These are phyloP conservation scores for Aporophyla nigra DNA, from an alignment of 2,888 invertebrate genomes.

Conservation along the genomic window DNA sequence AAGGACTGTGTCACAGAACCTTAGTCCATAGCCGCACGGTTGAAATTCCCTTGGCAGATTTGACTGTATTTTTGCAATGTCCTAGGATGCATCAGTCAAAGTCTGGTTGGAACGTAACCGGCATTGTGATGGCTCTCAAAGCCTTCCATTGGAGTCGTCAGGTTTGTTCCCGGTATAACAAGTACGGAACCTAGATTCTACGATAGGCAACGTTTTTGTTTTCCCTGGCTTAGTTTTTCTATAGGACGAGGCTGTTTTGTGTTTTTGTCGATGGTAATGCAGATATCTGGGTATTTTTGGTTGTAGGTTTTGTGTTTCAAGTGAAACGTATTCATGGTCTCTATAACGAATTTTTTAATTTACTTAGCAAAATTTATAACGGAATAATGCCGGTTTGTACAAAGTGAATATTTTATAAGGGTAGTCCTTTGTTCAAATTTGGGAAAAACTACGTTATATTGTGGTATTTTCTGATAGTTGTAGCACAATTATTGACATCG, in stretches of 20 bases:
- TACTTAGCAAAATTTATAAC: neutral
- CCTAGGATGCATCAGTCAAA: conserved; percentile 68
- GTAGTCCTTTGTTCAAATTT: too few relatives aligned
- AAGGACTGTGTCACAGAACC: conserved; percentile 44
- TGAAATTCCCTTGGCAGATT: conserved; percentile 43
- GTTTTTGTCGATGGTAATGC: conserved; percentile 9
- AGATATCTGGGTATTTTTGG: neutral
- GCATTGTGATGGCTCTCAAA: conserved; percentile 78
- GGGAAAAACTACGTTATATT: too few relatives aligned
- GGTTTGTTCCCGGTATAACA: conserved; percentile 64
- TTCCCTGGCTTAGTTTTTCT: conserved; percentile 56
- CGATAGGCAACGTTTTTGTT: conserved; percentile 60
- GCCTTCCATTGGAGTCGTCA: conserved; percentile 64
- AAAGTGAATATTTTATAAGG: neutral
- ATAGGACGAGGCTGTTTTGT: conserved; percentile 26
- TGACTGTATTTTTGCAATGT: conserved; percentile 60
- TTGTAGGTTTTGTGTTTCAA: neutral
- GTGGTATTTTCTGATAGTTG: too few relatives aligned
- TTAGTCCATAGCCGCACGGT: conserved; percentile 27
- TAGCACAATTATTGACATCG: too few relatives aligned
- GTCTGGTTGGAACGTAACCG: conserved; percentile 64
- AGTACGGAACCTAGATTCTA: conserved; percentile 65
- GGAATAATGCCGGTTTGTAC: neutral
- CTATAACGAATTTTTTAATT: neutral
- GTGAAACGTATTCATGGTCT: too few relatives aligned